Percentiles rank a stretch among this genome's conserved stretches.
Conservation (phyloP, 2,888 invertebrate species). For the Clistopyga incitator region DNA sequence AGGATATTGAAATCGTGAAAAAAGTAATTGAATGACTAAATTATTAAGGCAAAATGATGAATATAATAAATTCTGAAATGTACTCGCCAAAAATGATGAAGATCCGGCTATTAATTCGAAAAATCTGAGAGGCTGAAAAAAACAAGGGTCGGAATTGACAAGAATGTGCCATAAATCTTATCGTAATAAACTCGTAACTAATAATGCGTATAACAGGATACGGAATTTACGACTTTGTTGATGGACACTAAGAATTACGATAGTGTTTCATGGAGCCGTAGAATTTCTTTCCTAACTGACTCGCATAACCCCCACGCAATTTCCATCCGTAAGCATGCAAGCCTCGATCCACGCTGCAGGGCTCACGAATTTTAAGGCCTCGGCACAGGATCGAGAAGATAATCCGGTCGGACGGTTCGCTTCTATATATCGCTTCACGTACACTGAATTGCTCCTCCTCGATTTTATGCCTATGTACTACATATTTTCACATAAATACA, state of each 20-base stretch:
- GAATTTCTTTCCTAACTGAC: constrained; percentile 14
- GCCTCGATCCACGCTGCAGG: constrained; percentile 44
- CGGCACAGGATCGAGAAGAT: constrained; percentile 55
- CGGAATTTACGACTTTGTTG: neutral
- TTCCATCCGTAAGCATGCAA: constrained; percentile 5
- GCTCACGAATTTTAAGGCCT: constrained; percentile 53
- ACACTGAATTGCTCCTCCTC: neutral
- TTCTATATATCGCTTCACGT: constrained; percentile 20
- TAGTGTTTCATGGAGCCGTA: neutral
- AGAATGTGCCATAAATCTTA: neutral
- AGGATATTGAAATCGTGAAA: too few species aligned
- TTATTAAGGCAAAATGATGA: too few species aligned
- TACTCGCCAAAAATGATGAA: too few species aligned
- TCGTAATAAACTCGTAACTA: neutral
- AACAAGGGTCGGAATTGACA: neutral
- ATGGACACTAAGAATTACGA: neutral
- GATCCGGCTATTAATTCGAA: too few species aligned
- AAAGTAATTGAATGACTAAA: too few species aligned
- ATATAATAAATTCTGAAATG: too few species aligned
- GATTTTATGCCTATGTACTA: neutral
- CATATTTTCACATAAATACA: constrained; percentile 4
- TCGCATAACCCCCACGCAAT: neutral
- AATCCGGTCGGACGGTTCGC: constrained; percentile 53
- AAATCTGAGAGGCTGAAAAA: too few species aligned
- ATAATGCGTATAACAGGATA: neutral